Conservation (phyloP, 1,140 invertebrate species). For the Aphis gossypii region DNA sequence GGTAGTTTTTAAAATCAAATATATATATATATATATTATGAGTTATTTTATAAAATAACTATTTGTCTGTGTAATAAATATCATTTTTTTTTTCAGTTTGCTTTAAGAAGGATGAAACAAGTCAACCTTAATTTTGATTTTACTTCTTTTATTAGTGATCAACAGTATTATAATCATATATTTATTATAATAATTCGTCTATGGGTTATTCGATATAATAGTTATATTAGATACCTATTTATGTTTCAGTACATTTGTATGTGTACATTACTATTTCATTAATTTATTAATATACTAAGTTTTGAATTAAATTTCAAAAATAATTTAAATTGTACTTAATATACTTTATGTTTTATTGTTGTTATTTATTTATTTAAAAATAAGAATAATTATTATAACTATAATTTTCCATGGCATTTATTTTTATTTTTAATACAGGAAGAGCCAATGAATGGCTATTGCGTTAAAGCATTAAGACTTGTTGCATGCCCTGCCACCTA, state of each 20-base stretch:
- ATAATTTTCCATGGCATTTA: background rate
- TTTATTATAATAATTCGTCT: background rate
- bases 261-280: background rate
- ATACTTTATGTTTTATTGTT: background rate
- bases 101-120: background rate
- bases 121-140: background rate
- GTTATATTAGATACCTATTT: background rate
- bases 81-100: slow-evolving; percentile 37
- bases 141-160: background rate
- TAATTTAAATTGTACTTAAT: background rate
- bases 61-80: background rate
- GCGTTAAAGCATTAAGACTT: background rate
- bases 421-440: background rate
- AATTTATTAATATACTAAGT: background rate
- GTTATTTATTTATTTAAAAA: background rate
- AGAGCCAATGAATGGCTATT: background rate
- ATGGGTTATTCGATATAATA: background rate
- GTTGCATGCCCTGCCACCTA: too few species aligned
- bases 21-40: too few species aligned
- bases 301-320: background rate
- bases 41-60: background rate
- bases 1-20: background rate
- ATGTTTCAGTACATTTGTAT: background rate
- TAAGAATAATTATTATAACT: background rate
- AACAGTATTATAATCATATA: slow-evolving; percentile 44